Evolutionary conservation across 2,113 vertebrate species (phyloP).

Genomic region (Microcebus ravelobensis): DNA sequence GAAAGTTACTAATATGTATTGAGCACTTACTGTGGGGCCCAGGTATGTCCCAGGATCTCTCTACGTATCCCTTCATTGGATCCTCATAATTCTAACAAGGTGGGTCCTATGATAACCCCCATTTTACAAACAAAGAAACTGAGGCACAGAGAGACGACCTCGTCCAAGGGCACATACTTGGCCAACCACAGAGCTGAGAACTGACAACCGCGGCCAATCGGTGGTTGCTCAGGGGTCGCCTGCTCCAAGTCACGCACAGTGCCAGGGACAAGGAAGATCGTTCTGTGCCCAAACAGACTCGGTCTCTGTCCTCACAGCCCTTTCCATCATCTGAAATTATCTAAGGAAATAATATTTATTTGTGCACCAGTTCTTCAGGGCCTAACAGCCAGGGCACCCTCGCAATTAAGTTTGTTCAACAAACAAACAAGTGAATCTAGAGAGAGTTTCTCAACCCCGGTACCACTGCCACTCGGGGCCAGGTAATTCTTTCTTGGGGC

Average conservation of each 20-base stretch:
- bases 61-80: background rate
- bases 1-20: fast-evolving
- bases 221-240: background rate
- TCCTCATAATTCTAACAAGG: background rate
- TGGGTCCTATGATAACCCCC: background rate
- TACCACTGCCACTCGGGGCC: fast-evolving
- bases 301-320: background rate
- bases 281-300: fast-evolving
- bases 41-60: background rate
- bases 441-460: fast-evolving
- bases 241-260: fast-evolving
- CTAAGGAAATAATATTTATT: background rate
- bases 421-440: background rate
- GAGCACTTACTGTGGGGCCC: background rate
- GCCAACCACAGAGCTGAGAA: background rate
- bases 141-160: background rate
- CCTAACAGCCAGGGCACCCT: fast-evolving
- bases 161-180: background rate
- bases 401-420: no score
- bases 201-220: background rate
- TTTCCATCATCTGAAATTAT: background rate
- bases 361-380: fast-evolving
- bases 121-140: background rate
- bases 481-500: background rate
- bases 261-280: background rate